These are phyloP conservation scores for Tychaedon coryphoeus DNA, from an alignment of 2,113 vertebrate genomes.

Conservation along the genomic window DNA sequence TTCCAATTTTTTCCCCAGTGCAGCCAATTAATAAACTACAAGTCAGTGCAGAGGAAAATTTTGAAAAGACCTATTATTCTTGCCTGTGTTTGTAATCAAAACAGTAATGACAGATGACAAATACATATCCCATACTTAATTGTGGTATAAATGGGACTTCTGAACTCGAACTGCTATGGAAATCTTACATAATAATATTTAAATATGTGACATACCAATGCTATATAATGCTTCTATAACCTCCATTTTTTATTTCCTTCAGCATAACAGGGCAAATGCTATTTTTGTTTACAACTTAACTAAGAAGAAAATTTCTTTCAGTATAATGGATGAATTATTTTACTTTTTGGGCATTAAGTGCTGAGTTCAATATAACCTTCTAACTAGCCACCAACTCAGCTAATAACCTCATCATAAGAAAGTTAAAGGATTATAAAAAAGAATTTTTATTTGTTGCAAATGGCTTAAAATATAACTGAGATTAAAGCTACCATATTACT, in stretches of 20 bases:
- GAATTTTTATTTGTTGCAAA: conserved; percentile 9
- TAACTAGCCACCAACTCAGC: conserved; percentile 9
- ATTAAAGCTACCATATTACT: conserved; percentile 53
- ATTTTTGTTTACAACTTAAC: conserved; percentile 32
- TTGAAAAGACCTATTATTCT: background rate
- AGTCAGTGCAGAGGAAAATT: background rate
- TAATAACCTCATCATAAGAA: background rate
- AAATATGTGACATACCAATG: conserved; percentile 56
- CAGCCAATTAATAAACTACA: background rate
- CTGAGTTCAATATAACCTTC: conserved; percentile 47
- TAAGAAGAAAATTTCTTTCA: conserved; percentile 43
- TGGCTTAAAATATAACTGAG: conserved; percentile 24
- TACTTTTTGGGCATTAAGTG: conserved; percentile 43
- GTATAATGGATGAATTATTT: conserved; percentile 24
- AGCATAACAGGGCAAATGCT: conserved; percentile 39
- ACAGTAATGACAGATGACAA: background rate
- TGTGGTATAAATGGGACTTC: conserved; percentile 71
- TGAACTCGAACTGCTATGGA: conserved; percentile 71
- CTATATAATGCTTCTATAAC: conserved; percentile 47
- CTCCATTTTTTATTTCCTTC: conserved; percentile 28
- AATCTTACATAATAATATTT: conserved; percentile 67
- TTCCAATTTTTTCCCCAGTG: background rate
- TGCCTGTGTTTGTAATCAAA: conserved; percentile 28
- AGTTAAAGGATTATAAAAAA: conserved; percentile 11
- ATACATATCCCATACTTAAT: conserved; percentile 53